Percentiles rank a stretch among this genome's conserved stretches.
These are phyloP conservation scores for Euzetes globulus DNA, from an alignment of 2,888 invertebrate species.

Conservation along the genomic window DNA sequence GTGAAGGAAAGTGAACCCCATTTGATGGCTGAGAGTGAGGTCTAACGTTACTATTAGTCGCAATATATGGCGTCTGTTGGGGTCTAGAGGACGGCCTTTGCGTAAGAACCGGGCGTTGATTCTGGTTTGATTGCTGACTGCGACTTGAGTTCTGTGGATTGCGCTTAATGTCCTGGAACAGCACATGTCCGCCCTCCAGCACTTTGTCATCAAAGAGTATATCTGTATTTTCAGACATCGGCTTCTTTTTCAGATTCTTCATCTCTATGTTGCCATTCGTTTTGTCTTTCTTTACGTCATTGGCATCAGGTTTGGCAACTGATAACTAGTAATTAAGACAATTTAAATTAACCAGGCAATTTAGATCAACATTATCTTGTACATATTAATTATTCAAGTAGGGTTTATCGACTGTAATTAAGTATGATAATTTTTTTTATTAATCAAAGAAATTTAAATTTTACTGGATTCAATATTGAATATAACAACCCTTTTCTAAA, in stretches of 20 bases:
- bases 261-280: too few species aligned
- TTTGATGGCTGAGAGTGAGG: background rate
- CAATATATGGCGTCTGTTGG: too few species aligned
- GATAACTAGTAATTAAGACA: background rate
- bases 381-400: too few species aligned
- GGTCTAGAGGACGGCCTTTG: background rate
- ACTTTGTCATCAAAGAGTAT: background rate
- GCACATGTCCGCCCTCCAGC: background rate
- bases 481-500: too few species aligned
- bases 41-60: background rate
- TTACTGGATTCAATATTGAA: too few species aligned
- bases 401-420: too few species aligned
- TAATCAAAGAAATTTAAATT: too few species aligned
- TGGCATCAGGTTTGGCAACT: conserved; percentile 4
- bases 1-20: background rate
- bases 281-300: background rate
- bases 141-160: background rate
- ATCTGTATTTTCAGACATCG: background rate
- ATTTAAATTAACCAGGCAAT: too few species aligned
- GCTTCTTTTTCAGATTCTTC: too few species aligned
- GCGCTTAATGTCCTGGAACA: background rate
- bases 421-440: too few species aligned
- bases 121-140: background rate
- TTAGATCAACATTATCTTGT: too few species aligned
- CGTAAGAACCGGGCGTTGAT: background rate